Percentiles rank a stretch among this genome's conserved stretches.
phyloP scores from a whole-genome alignment of 37 sponge, comb jelly and placozoan genomes.

The Amphimedon queenslandica region DNA sequence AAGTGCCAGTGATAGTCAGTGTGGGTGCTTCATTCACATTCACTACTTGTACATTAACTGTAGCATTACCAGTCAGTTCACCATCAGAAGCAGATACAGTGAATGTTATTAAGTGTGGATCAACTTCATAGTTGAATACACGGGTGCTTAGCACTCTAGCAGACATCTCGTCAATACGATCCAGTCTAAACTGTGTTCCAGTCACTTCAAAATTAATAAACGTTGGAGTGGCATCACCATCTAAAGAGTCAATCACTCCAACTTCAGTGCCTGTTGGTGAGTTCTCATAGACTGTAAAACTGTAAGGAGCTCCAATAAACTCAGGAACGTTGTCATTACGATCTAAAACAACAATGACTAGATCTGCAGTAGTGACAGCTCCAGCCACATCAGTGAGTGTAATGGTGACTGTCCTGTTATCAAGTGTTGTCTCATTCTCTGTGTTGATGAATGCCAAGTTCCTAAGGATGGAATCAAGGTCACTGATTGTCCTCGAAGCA shows the following conservation, averaged over 20 bases:
- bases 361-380: slow-evolving; percentile 2
- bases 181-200: not conserved
- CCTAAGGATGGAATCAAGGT: slow-evolving; percentile 28
- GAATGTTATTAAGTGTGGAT: slow-evolving; percentile 1
- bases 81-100: slow-evolving; percentile 48
- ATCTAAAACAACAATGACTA: slow-evolving; percentile 15
- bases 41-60: slow-evolving; percentile 22
- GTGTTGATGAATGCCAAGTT: slow-evolving; percentile 27
- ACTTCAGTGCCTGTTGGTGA: slow-evolving; percentile 11
- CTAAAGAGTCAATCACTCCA: slow-evolving; percentile 27
- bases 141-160: slow-evolving; percentile 10
- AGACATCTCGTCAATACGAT: not conserved
- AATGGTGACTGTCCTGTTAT: slow-evolving; percentile 22
- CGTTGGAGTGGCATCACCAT: slow-evolving; percentile 23
- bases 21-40: slow-evolving; percentile 35
- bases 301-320: slow-evolving; percentile 31
- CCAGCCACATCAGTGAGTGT: slow-evolving; percentile 27
- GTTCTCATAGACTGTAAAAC: slow-evolving; percentile 33
- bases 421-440: slow-evolving; percentile 38
- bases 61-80: slow-evolving; percentile 18
- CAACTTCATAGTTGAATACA: slow-evolving; percentile 25
- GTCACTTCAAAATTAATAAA: not conserved
- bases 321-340: slow-evolving; percentile 62
- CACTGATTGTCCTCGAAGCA: not conserved
- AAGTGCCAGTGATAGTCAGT: slow-evolving; percentile 8